Base-by-base conservation (phyloP, 1,140 invertebrate genomes). In the Paraescarpia echinospica region DNA sequence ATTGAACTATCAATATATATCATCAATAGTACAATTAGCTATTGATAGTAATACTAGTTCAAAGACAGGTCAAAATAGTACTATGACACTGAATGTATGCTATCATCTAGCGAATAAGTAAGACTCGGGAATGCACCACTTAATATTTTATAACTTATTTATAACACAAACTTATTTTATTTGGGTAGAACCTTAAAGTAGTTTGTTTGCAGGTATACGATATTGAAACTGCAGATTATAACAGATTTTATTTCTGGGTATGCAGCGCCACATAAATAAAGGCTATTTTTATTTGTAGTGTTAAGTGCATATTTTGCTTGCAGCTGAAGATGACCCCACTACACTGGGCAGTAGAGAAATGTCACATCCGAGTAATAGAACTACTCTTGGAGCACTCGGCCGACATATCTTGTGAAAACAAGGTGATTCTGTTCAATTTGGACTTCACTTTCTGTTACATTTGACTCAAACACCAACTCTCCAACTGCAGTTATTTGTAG, bases 271-370 rank as follows among this genome's bases (percentile, higher is more conserved):
- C n/a, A 41, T 35, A 6, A 90, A 22, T 90, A 35, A 41, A 34
- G n/a, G n/a, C n/a, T n/a, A n/a, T 90, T 9, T 18, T 2, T 41
- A 90, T 31, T 12, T 31, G 34, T 90, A 18, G 90, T 22, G 14
- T 90, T 4, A 22, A 18, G 51, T 92, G 91, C 35, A 91, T 31
- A 27, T 77, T 77, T 77, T 27, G 22, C 27, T 95, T 94, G 9
- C 91, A 98, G 98, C 96, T 99, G 41, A 97, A 97, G 95, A 99
- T 99, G 98, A 99, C 98, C 35, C 98, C 98, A 41, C 96, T 99
- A 34, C 98, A 99, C 96, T 99, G 98, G 98, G 98, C 98, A 18
- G 98, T 98, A 91, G 98, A 99, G 96, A 97, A 97, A 94, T 97
- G 97, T n/a, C 97, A 98, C 95, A 94, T 97, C 48, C 97, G 97